Evolutionary conservation across 2,113 vertebrate genomes (phyloP), one percentile per base, ranked within the genome.

Genomic region (Sus scrofa): DNA sequence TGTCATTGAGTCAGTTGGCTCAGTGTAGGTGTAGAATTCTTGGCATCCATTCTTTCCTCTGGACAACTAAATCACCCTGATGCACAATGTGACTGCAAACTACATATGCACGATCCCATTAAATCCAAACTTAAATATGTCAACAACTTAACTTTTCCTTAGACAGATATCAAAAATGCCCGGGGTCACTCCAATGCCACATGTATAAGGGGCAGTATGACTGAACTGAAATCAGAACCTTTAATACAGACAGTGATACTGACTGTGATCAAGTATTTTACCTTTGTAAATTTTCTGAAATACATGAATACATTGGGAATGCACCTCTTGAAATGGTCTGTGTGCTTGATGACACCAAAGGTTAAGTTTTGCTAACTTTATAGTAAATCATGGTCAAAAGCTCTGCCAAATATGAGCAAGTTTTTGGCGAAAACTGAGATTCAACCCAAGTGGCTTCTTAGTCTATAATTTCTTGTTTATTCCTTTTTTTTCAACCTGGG

Each of bases 221-320:
- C 63, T 54, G 10, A 91, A 7, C 54, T 14, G 58, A 74, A 16
- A 3, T 39, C 37, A 78, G n/a, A 93, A 77, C 34, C 32, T 2
- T 67, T 77, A 34, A 70, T 54, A 77, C 18, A 93, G 19, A 54
- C 13, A 44, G 5, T 74, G 19, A 7, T 73, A 62, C 54, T 68
- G 12, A 87, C 58, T 92, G 26, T n/a, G 6, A 89, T 79, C 68
- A 83, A 92, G n/a, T 84, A 90, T 62, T 87, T 70, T 70, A n/a
- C 19, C n/a, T 65, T 37, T 24, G 70, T 65, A 67, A 44, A 79
- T 95, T 52, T 86, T 91, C 12, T 37, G 6, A 88, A 88, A 58
- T 73, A 84, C 15, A 0, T 68, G 68, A 86, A 82, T 16, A 14
- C 22, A 56, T 5, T 54, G 7, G 13, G 27, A 91, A 79, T 7